phyloP scores from a whole-genome alignment of 2,888 invertebrate species.

The Tenthredo scrophulariae region DNA sequence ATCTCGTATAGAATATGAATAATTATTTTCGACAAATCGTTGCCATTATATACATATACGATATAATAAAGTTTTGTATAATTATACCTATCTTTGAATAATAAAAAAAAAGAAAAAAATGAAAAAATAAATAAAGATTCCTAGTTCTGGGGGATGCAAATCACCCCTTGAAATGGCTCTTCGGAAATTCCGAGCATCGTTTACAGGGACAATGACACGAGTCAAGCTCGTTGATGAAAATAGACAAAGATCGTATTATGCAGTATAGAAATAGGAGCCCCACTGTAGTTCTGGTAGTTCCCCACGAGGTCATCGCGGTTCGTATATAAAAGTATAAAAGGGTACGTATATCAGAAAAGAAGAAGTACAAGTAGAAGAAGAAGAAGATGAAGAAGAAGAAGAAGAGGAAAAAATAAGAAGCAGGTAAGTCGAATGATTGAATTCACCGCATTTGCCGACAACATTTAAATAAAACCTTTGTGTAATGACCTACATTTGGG shows the following conservation, averaged over 20 bases:
- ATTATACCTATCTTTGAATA: not conserved
- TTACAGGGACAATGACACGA: constrained; percentile 35
- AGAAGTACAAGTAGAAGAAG: constrained; percentile 36
- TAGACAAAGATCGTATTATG: constrained; percentile 38
- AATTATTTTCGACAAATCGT: too few species aligned
- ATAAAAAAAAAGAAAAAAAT: not conserved
- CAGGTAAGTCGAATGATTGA: constrained; percentile 47
- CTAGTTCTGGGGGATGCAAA: not conserved
- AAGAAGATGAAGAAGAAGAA: constrained; percentile 32
- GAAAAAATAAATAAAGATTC: not conserved
- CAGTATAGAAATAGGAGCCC: constrained; percentile 28
- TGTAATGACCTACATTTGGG: constrained; percentile 68
- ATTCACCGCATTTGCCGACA: constrained; percentile 54
- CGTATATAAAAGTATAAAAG: constrained; percentile 4
- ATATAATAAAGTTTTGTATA: too few species aligned
- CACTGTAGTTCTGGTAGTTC: not conserved
- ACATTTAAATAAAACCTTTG: constrained; percentile 65
- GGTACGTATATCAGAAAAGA: constrained; percentile 8
- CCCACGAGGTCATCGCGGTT: constrained; percentile 40
- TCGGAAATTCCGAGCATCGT: constrained; percentile 21
- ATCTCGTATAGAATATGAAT: too few species aligned
- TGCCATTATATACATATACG: too few species aligned
- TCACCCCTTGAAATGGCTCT: not conserved
- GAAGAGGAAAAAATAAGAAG: constrained; percentile 32
- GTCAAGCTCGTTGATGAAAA: constrained; percentile 48